Base-by-base conservation (phyloP, 2,888 invertebrate species). In the Eudasyphora cyanicolor region DNA sequence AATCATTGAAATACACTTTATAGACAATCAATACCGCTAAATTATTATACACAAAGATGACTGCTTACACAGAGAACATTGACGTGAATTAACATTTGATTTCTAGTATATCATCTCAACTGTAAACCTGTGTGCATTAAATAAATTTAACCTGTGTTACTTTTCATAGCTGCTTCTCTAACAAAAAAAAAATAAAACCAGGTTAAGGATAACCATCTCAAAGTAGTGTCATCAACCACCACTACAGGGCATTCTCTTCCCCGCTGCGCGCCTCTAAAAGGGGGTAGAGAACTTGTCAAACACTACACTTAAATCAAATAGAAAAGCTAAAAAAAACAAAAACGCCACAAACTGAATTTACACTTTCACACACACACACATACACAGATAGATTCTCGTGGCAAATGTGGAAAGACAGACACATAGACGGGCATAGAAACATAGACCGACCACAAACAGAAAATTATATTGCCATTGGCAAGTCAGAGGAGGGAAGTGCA, bases 391-490 rank as follows among this genome's bases (percentile, higher is more conserved):
- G 35, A 38, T n/a, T n/a, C n/a, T n/a, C n/a, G n/a, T n/a, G n/a
- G n/a, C n/a, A 45, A 32, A 35, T 10, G 7, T n/a, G 17, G 29
- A 32, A 12, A 27, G 29, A 35, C 62, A 62, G 32, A 64, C 64
- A 57, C 19, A 57, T 5, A 27, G 14, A 4, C 14, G 5, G 35
- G 19, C 64, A 51, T 6, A 51, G 3, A 14, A 17, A 32, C 32
- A 21, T 10, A 19, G 54, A 64, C 38, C 64, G 54, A 64, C 38
- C 64, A 64, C 67, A 67, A 67, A 42, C 67, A 57, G 57, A 73
- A 81, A 75, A 81, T 81, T 73, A 78, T 51, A 81, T 51, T 79
- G 84, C 84, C 76, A 73, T n/a, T 24, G 67, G 84, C 76, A 69
- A 71, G 35, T 35, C 21, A 21, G 14, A 67, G 21, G 21, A 67